These are phyloP conservation scores for Athetis lepigone DNA, from an alignment of 2,888 invertebrate genomes.

Conservation along the genomic window DNA sequence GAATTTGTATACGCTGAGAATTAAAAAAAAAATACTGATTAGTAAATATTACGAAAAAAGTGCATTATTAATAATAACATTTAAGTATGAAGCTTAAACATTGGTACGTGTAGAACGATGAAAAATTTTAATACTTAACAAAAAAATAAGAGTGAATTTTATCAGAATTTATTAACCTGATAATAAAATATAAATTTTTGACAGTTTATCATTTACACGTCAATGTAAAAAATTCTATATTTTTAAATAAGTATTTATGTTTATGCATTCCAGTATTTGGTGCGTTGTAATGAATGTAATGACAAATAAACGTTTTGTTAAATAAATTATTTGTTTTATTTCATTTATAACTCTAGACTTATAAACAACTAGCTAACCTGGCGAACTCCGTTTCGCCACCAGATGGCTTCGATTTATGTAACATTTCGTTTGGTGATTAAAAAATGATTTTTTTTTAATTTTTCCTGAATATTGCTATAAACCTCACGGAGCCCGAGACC, in stretches of 20 bases:
- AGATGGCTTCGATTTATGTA: too few species aligned
- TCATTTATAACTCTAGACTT: too few species aligned
- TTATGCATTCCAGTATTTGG: slow-evolving; percentile 40
- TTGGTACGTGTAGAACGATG: neutral
- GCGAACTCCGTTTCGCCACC: too few species aligned
- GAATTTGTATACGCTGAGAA: too few species aligned
- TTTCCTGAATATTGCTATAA: too few species aligned
- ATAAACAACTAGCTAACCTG: too few species aligned
- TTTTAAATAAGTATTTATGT: slow-evolving; percentile 2
- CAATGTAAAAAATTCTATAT: neutral
- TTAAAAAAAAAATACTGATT: neutral
- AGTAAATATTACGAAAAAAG: neutral
- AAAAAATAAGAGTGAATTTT: too few species aligned
- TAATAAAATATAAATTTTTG: too few species aligned
- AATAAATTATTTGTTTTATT: neutral
- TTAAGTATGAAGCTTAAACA: neutral
- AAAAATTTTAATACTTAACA: neutral
- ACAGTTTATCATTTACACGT: neutral
- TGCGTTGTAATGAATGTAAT: slow-evolving; percentile 21
- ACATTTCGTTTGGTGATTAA: too few species aligned
- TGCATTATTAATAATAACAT: slow-evolving; percentile 3
- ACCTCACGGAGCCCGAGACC: too few species aligned
- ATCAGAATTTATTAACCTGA: too few species aligned
- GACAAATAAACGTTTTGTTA: slow-evolving; percentile 38
- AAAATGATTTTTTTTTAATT: too few species aligned